Percentiles rank a stretch among this genome's conserved stretches.
Evolutionary conservation across 2,113 vertebrate species (phyloP).

Genomic region (Malurus alboscapulatus): DNA sequence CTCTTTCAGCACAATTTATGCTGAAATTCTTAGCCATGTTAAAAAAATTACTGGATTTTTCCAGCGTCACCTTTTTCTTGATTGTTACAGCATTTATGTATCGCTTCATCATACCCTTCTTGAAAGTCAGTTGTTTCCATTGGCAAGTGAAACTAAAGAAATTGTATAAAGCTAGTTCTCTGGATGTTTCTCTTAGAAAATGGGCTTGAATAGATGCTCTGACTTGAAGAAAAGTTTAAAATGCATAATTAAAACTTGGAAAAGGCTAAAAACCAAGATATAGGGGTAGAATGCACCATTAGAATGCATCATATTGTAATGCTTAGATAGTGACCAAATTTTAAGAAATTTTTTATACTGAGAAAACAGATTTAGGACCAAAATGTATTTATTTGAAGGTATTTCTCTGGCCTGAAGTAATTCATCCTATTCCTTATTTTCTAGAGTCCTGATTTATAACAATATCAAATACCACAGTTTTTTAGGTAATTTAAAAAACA

Average conservation of each 20-base stretch:
- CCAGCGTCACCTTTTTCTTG: conserved; percentile 12
- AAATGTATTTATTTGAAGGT: not conserved
- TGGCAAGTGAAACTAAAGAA: not conserved
- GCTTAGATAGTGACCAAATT: not conserved
- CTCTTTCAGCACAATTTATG: not conserved
- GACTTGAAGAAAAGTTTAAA: not conserved
- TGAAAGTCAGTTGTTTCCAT: not conserved
- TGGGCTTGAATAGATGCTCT: not conserved
- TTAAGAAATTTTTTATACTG: not conserved
- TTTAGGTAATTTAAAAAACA: not conserved
- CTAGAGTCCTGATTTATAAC: not conserved
- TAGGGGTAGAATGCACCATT: not conserved
- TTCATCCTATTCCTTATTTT: not conserved
- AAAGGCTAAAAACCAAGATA: not conserved
- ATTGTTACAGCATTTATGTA: not conserved
- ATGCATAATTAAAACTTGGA: not conserved
- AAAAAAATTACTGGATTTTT: not conserved
- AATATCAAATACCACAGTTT: not conserved
- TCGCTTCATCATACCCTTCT: not conserved
- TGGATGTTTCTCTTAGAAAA: not conserved
- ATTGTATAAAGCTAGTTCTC: not conserved
- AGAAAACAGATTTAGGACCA: not conserved
- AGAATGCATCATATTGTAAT: not conserved
- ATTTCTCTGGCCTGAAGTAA: not conserved
- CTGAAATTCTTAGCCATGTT: not conserved